Conservation (phyloP, 2,888 invertebrate genomes). For the Agriopis marginaria region DNA sequence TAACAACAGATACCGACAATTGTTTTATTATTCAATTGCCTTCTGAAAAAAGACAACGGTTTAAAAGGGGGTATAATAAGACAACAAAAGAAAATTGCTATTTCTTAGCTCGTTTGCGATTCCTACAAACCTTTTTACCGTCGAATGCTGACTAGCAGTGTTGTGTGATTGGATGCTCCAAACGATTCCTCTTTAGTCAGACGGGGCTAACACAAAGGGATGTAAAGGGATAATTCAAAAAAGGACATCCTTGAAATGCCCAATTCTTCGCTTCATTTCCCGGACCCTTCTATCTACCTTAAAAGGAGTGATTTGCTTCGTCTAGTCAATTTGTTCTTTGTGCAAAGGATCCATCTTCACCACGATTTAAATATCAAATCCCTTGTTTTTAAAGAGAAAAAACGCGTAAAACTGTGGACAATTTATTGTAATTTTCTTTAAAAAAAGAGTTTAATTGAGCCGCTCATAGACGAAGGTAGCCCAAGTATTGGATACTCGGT, state of each 20-base stretch:
- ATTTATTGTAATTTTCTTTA: background rate
- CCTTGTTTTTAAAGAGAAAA: constrained; percentile 11
- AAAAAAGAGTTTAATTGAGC: too few species aligned
- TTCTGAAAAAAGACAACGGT: background rate
- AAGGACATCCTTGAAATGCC: constrained; percentile 51
- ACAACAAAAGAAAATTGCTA: constrained; percentile 6
- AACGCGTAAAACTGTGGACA: constrained; percentile 5
- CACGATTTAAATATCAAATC: constrained; percentile 41
- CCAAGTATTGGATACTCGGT: too few species aligned
- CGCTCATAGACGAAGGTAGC: too few species aligned
- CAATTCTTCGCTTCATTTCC: constrained; percentile 57
- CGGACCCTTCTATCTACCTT: constrained; percentile 46
- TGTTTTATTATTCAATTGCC: too few species aligned
- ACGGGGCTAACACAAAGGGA: constrained; percentile 48
- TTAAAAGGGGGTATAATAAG: background rate
- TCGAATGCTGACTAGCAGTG: constrained; percentile 42
- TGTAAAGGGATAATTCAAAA: constrained; percentile 53
- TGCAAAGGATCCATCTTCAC: constrained; percentile 35
- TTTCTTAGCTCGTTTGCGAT: constrained; percentile 16
- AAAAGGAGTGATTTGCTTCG: constrained; percentile 54
- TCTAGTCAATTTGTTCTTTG: constrained; percentile 54
- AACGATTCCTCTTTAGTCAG: constrained; percentile 46
- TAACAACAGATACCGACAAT: background rate
- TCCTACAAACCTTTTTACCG: constrained; percentile 21
- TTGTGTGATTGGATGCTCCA: constrained; percentile 46